Percentiles rank a stretch among this genome's conserved stretches.
These are phyloP conservation scores for Meteorus sp. DNA, from an alignment of 1,140 invertebrate species.

Conservation along the genomic window DNA sequence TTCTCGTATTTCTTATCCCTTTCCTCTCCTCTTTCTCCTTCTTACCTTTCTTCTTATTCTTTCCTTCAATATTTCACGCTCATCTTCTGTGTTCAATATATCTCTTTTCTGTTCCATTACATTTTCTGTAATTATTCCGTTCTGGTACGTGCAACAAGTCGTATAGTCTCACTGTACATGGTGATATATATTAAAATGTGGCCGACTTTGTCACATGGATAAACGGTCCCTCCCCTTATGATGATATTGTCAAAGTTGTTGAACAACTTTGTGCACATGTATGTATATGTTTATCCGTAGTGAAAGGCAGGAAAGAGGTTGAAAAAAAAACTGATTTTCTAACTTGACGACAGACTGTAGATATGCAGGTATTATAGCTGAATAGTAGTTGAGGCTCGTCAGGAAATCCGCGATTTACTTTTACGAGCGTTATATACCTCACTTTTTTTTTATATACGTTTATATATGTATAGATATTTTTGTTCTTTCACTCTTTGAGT, in stretches of 20 bases:
- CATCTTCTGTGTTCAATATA: too few species aligned
- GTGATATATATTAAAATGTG: neutral
- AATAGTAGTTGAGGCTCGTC: neutral
- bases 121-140: too few species aligned
- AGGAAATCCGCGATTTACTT: constrained; percentile 17
- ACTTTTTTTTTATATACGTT: neutral
- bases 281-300: constrained; percentile 24
- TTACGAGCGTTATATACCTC: neutral
- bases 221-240: too few species aligned
- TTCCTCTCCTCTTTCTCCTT: neutral
- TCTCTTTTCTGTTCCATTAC: too few species aligned
- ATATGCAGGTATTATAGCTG: neutral
- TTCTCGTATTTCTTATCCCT: neutral
- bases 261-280: constrained; percentile 5
- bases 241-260: neutral
- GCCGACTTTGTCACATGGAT: too few species aligned
- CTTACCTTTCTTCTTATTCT: neutral
- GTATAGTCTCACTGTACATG: neutral
- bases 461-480: constrained; percentile 1
- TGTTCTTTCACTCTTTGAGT: neutral
- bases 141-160: too few species aligned
- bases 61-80: too few species aligned
- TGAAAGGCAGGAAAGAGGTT: constrained; percentile 22
- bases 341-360: neutral
- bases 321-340: constrained; percentile 5